Percentiles rank a stretch among this genome's conserved stretches.
These are phyloP conservation scores for Tenodera sinensis DNA, from an alignment of 2,888 invertebrate species.

Conservation along the genomic window DNA sequence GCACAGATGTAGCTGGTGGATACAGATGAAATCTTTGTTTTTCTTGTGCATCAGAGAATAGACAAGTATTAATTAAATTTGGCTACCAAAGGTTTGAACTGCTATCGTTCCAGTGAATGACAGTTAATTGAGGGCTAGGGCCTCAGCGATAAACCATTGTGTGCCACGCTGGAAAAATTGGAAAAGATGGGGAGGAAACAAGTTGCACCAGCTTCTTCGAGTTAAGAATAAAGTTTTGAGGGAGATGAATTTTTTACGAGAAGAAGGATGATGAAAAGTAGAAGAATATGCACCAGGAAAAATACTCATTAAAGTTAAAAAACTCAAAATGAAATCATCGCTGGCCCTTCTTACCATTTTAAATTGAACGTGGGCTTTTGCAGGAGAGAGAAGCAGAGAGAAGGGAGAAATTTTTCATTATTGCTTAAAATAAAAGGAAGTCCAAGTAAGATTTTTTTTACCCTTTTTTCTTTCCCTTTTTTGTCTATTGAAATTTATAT, in stretches of 20 bases:
- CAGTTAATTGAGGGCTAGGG: background rate
- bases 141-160: background rate
- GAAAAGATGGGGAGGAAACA: background rate
- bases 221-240: conserved; percentile 1
- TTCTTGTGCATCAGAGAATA: background rate
- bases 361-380: background rate
- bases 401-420: conserved; percentile 2
- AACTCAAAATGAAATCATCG: conserved; percentile 17
- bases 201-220: background rate
- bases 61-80: background rate
- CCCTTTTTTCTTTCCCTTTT: background rate
- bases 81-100: background rate
- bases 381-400: background rate
- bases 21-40: background rate
- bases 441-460: background rate
- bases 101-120: background rate
- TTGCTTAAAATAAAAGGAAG: conserved; percentile 2
- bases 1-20: too few species aligned
- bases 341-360: conserved; percentile 15
- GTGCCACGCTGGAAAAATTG: background rate
- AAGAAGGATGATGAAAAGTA: background rate
- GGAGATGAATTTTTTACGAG: conserved; percentile 12
- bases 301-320: conserved; percentile 19
- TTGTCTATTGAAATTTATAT: conserved; percentile 16
- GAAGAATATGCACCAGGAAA: conserved; percentile 6